Percentiles rank a stretch among this genome's conserved stretches.
Evolutionary conservation across 2,113 vertebrate species (phyloP).

Genomic region (Cyprinus carpio): DNA sequence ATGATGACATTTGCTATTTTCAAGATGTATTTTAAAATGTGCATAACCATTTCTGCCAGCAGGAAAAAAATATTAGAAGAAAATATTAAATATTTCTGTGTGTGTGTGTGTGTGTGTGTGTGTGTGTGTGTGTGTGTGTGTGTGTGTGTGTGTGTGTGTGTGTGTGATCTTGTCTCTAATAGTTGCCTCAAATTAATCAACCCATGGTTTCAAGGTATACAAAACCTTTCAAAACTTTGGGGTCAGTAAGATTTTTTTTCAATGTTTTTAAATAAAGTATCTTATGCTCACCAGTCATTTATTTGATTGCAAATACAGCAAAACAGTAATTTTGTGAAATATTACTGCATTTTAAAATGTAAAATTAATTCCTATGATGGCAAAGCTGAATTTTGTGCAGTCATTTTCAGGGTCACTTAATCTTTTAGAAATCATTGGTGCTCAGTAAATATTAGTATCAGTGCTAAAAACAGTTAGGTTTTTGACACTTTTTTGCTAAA

Average conservation of each 20-base stretch:
- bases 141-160: neutral
- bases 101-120: neutral
- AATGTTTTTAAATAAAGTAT: neutral
- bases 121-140: neutral
- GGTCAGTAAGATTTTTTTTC: neutral
- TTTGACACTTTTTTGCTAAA: too few relatives aligned
- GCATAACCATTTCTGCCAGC: neutral
- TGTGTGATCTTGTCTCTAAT: neutral
- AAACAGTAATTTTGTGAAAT: neutral
- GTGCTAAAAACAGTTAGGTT: too few relatives aligned
- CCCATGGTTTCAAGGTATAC: neutral
- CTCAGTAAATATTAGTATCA: too few relatives aligned
- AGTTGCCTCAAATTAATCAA: neutral
- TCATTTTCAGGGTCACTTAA: neutral
- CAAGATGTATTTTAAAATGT: neutral
- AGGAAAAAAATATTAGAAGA: neutral
- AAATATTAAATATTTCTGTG: neutral
- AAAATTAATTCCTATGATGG: neutral
- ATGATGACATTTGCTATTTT: neutral
- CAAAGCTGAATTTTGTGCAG: neutral
- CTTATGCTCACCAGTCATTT: neutral
- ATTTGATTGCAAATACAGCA: neutral
- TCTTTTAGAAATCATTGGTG: neutral
- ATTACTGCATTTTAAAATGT: slow-evolving; percentile 3
- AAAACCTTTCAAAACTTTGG: neutral